A percentile compares a stretch with the other conserved stretches of the same genome.
Conservation (phyloP, 2,113 vertebrate species). For the Notechis scutatus region DNA sequence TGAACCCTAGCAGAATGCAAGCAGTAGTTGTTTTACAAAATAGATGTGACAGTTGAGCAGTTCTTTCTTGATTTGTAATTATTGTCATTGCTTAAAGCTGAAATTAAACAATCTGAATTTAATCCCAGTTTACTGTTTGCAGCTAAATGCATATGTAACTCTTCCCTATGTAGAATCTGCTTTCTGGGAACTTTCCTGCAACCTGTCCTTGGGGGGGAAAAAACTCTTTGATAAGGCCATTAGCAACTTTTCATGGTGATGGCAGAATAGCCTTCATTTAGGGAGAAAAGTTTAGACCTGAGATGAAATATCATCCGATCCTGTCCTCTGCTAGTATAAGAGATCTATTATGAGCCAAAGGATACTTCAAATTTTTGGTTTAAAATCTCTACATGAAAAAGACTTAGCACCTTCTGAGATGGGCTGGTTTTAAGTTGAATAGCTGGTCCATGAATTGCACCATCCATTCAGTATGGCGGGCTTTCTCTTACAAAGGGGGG, state of each 20-base stretch:
- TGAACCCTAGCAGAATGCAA: background rate
- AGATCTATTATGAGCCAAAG: background rate
- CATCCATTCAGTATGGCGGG: background rate
- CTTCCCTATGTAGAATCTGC: background rate
- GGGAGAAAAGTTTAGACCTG: background rate
- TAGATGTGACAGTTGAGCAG: background rate
- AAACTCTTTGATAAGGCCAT: background rate
- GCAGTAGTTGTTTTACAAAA: background rate
- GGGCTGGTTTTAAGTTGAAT: background rate
- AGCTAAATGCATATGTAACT: background rate
- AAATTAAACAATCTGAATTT: background rate
- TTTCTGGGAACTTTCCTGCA: background rate
- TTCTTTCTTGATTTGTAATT: background rate
- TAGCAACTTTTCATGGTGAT: background rate
- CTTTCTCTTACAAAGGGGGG: background rate
- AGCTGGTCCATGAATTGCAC: background rate
- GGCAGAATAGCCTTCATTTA: background rate
- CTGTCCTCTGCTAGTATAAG: background rate
- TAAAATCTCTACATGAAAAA: background rate
- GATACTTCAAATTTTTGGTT: background rate
- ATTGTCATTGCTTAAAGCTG: background rate
- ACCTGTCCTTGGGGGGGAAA: background rate
- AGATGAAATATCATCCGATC: background rate
- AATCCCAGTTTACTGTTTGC: background rate
- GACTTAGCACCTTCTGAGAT: background rate